phyloP scores from a whole-genome alignment of 2,797 vertebrate genomes.

The Malurus splendens region DNA sequence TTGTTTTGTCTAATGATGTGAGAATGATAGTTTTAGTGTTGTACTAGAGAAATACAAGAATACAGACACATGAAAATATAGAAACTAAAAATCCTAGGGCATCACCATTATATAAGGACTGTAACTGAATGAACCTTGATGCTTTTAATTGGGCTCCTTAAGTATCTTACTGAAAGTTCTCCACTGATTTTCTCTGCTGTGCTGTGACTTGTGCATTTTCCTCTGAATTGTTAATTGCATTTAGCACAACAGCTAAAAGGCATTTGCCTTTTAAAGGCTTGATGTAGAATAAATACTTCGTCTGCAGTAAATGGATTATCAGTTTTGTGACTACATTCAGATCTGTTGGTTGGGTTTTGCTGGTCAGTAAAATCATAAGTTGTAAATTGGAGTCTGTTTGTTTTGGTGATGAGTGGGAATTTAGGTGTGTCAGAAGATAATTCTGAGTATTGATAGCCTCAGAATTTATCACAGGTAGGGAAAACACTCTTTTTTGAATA shows the following conservation, averaged over 20 bases:
- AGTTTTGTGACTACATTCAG: not conserved
- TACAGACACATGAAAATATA: no score
- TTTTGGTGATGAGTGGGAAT: not conserved
- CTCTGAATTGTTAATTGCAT: not conserved
- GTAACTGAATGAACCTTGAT: not conserved
- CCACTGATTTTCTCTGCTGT: not conserved
- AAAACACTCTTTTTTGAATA: not conserved
- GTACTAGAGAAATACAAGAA: no score
- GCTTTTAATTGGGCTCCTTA: not conserved
- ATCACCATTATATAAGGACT: not conserved
- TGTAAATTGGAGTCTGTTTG: not conserved
- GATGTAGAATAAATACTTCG: not conserved
- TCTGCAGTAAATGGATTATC: not conserved
- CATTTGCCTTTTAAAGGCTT: not conserved
- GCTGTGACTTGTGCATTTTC: not conserved
- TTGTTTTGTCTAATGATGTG: no score
- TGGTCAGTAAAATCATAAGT: not conserved
- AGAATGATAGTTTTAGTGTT: no score
- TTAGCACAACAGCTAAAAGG: not conserved
- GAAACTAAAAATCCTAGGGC: no score
- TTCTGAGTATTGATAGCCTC: not conserved
- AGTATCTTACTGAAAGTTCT: not conserved
- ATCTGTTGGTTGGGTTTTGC: not conserved
- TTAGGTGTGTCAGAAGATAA: not conserved
- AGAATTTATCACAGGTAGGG: not conserved